Evolutionary conservation across 2,888 invertebrate species (phyloP), one percentile per base, ranked within the genome.

Genomic region (Aphidius colemani): DNA sequence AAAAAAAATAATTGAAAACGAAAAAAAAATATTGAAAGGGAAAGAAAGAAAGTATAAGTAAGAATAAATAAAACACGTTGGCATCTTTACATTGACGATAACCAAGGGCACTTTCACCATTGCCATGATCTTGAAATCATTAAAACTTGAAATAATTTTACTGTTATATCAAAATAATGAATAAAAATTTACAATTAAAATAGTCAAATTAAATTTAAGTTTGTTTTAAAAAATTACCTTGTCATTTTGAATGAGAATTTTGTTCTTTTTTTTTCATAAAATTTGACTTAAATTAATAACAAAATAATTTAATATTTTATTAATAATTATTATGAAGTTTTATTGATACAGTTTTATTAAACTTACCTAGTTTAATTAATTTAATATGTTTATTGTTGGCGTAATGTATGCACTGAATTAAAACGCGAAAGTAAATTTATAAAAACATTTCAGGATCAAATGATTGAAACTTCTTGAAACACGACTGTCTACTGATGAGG

Each of bases 401-500:
- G 18, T 45, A 55, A 61, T 55, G 64, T 59, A 61, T 18, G 61
- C 50, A 45, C 40, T 44, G 48, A 39, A 49, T 59, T 41, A 44
- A 49, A 45, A 58, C 55, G 13, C 49, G 40, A 49, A 53, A 30
- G 41, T 59, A 48, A 50, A 40, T 62, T 60, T 61, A 59, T 46
- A 49, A 13, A 53, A 60, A 48, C 65, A 57, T 61, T 63, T 53
- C 55, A 65, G 59, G 43, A 48, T 45, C 63, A 64, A 68, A 68
- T 68, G 74, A 73, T 70, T 71, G 70, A 70, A 67, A 69, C 74
- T 71, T 70, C 70, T 68, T 72, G 74, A 71, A 71, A 73, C 71
- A 70, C 75, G 70, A 70, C 73, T 78, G 77, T 76, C 80, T 80
- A 79, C 79, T 79, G 80, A 80, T 78, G 78, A 78, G 78, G 72